Evolutionary conservation across 2,113 vertebrate species (phyloP), one percentile per base, ranked within the genome.

Genomic region (Pelecanus crispus): DNA sequence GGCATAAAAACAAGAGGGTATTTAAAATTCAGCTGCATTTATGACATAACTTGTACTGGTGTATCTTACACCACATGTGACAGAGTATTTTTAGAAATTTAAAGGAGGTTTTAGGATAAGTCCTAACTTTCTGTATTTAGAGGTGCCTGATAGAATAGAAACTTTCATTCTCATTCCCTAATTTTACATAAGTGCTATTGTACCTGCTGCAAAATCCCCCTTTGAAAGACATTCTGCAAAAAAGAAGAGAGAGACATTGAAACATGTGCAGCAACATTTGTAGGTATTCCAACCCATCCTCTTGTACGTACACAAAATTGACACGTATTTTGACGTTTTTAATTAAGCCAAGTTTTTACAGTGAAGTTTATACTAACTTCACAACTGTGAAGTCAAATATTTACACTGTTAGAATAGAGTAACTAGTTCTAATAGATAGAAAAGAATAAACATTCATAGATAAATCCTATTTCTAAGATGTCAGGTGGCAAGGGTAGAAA

Each of bases 301-400:
- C 63, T 59, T 38, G n/a, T 31, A 32, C 16, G 9, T 5, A 45
- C 18, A 50, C 36, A 77, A n/a, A 56, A 12, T 21, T 86, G 71
- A 81, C 75, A 63, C 7, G 0, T 86, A 34, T 83, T 94, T 62
- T 75, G 81, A 50, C 74, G 32, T 13, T 70, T 90, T 86, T 92
- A 91, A 94, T 94, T 88, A 94, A 86, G 24, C 31, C 32, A 86
- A 70, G 45, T 62, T 95, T 91, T 93, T 70, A 66, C 67, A 66
- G 19, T 22, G 45, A 91, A 73, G 32, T 91, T 95, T 86, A 66
- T 88, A 18, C 42, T 86, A 81, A 94, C 66, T 65, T 53, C 34
- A 45, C 28, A 93, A 24, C 50, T 74, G 52, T 47, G 29, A 81
- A 83, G 40, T 55, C 91, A 58, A 92, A 86, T 88, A 86, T 95